These are phyloP conservation scores for Gymnothorax reevesii DNA, from an alignment of 2,797 vertebrate species.

Conservation along the genomic window DNA sequence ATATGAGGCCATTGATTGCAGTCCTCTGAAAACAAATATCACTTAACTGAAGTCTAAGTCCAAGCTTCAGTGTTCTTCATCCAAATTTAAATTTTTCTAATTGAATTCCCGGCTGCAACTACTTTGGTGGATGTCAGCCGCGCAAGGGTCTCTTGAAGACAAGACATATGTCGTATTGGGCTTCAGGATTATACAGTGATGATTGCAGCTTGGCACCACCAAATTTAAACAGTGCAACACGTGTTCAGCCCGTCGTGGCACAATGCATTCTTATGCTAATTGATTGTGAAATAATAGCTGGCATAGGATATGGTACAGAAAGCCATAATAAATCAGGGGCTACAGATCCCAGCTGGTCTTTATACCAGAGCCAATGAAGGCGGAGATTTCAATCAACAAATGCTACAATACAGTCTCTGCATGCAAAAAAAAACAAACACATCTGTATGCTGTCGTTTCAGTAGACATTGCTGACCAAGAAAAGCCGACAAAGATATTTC, in stretches of 20 bases:
- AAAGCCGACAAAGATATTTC: background rate
- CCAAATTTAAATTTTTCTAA: conserved; percentile 52
- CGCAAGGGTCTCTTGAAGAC: background rate
- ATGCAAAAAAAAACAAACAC: background rate
- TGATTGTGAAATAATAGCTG: background rate
- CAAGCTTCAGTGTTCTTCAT: conserved; percentile 30
- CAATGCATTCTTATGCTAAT: background rate
- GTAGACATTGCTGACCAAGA: background rate
- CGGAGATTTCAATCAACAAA: background rate
- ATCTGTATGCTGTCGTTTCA: background rate
- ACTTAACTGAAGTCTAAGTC: background rate
- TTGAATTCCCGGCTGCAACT: conserved; percentile 39
- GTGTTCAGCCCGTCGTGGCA: background rate
- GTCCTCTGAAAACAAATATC: conserved; percentile 50
- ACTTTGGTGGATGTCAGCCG: background rate
- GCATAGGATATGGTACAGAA: background rate
- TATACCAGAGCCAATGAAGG: background rate
- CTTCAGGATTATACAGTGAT: background rate
- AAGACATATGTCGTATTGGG: background rate
- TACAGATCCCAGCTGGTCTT: background rate
- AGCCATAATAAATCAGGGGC: background rate
- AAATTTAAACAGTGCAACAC: background rate
- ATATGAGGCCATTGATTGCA: conserved; percentile 32
- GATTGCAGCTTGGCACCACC: background rate
- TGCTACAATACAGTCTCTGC: background rate